Percentiles rank a stretch among this genome's conserved stretches.
Evolutionary conservation across 2,888 invertebrate genomes (phyloP).

Genomic region (Isotomurus palustris): DNA sequence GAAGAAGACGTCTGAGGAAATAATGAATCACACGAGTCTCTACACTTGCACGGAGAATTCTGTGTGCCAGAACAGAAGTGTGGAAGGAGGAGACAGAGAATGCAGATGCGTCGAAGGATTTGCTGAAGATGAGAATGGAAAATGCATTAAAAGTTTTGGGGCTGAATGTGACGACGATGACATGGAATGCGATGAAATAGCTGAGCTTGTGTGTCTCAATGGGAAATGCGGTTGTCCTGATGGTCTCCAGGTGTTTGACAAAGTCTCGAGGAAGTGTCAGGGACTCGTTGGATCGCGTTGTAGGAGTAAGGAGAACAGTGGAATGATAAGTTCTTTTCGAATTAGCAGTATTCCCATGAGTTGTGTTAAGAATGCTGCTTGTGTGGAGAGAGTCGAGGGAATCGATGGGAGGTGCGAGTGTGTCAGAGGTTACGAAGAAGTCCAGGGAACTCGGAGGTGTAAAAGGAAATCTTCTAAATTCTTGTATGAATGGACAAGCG

Average conservation of each 20-base stretch:
- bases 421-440: slow-evolving; percentile 11
- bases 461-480: not conserved
- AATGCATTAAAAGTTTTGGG: slow-evolving; percentile 19
- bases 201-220: slow-evolving; percentile 27
- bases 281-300: slow-evolving; percentile 29
- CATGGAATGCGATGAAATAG: slow-evolving; percentile 12
- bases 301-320: slow-evolving; percentile 6
- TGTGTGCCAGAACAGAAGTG: slow-evolving; percentile 5
- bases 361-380: slow-evolving; percentile 22
- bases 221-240: slow-evolving; percentile 27
- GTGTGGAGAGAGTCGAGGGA: slow-evolving; percentile 20
- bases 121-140: slow-evolving; percentile 24
- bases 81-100: slow-evolving; percentile 3
- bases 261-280: slow-evolving; percentile 18
- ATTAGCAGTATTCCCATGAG: slow-evolving; percentile 17
- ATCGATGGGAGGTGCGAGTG: slow-evolving; percentile 30
- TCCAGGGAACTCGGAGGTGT: not conserved
- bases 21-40: not conserved
- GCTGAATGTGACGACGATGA: slow-evolving; percentile 19
- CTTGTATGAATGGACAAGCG: not conserved
- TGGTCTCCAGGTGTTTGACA: slow-evolving; percentile 16
- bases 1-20: not conserved
- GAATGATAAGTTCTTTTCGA: not conserved
- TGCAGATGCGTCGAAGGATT: slow-evolving; percentile 19
- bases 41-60: slow-evolving; percentile 17